phyloP scores from a whole-genome alignment of 92 coral and sea anemone species.

The Actinostola sp. region DNA sequence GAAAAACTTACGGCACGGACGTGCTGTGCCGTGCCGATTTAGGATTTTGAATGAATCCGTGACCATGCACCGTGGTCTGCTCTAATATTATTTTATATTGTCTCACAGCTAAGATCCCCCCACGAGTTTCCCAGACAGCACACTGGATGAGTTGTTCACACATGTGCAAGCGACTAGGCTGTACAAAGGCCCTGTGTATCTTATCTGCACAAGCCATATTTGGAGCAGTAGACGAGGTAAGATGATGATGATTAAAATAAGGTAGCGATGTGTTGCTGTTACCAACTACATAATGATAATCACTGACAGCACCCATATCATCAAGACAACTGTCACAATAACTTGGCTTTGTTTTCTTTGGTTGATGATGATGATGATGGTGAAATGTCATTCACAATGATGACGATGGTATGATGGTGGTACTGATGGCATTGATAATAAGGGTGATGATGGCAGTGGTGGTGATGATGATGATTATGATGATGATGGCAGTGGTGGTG shows the following conservation, averaged over 20 bases:
- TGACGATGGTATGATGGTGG: neutral
- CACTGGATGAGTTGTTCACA: constrained; percentile 84
- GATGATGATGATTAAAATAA: too few relatives aligned
- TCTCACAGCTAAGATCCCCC: constrained; percentile 92
- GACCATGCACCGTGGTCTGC: too few relatives aligned
- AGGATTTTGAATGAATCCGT: too few relatives aligned
- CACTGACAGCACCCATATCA: too few relatives aligned
- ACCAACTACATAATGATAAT: too few relatives aligned
- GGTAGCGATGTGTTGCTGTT: too few relatives aligned
- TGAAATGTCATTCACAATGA: neutral
- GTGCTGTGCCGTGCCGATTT: too few relatives aligned
- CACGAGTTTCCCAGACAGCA: constrained; percentile 86
- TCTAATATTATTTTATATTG: too few relatives aligned
- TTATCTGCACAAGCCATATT: constrained; percentile 55
- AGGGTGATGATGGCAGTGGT: neutral
- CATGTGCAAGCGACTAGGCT: constrained; percentile 59
- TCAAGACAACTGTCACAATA: too few relatives aligned
- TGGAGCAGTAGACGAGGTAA: constrained; percentile 86
- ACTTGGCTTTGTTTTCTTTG: neutral
- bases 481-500: neutral
- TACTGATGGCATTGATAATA: neutral
- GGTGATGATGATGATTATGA: neutral
- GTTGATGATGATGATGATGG: neutral
- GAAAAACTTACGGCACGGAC: too few relatives aligned
- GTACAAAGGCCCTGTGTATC: constrained; percentile 32